Conservation (phyloP, 2,113 vertebrate genomes). For the Gulo gulo region DNA sequence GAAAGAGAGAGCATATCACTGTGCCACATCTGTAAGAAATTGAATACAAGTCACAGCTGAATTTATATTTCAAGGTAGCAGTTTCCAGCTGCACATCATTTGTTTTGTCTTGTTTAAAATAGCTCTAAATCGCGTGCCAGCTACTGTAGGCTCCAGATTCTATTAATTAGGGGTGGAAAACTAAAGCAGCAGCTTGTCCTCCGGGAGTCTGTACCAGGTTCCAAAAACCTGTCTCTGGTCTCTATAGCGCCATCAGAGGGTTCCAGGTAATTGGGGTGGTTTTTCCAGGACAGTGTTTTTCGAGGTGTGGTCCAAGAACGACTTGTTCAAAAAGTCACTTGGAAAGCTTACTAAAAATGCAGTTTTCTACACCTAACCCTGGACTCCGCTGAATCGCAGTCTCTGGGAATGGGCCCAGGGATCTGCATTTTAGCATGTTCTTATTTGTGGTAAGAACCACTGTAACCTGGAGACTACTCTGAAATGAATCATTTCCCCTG, state of each 20-base stretch:
- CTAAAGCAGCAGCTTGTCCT: not conserved
- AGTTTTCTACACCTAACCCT: not conserved
- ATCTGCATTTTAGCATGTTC: not conserved
- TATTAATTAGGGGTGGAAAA: slow-evolving; percentile 60
- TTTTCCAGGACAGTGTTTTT: not conserved
- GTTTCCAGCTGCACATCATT: slow-evolving; percentile 69
- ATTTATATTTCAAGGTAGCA: slow-evolving; percentile 65
- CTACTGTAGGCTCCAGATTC: slow-evolving; percentile 67
- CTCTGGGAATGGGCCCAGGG: not conserved
- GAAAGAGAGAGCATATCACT: not conserved
- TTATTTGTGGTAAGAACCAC: not conserved
- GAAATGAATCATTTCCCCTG: slow-evolving; percentile 21
- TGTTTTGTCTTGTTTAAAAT: slow-evolving; percentile 74
- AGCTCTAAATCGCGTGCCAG: slow-evolving; percentile 59
- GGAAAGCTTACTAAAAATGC: not conserved
- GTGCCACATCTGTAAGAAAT: slow-evolving; percentile 62
- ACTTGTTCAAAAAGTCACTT: not conserved
- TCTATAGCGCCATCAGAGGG: not conserved
- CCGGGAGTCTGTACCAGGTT: not conserved
- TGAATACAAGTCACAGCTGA: slow-evolving; percentile 56
- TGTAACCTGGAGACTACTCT: not conserved
- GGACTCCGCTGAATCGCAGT: not conserved
- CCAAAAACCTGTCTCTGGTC: not conserved
- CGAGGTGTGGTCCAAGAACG: not conserved
- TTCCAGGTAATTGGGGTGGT: not conserved